A percentile compares a stretch with the other conserved stretches of the same genome.
Conservation (phyloP, 1,140 invertebrate genomes). For the Chymomyza costata region DNA sequence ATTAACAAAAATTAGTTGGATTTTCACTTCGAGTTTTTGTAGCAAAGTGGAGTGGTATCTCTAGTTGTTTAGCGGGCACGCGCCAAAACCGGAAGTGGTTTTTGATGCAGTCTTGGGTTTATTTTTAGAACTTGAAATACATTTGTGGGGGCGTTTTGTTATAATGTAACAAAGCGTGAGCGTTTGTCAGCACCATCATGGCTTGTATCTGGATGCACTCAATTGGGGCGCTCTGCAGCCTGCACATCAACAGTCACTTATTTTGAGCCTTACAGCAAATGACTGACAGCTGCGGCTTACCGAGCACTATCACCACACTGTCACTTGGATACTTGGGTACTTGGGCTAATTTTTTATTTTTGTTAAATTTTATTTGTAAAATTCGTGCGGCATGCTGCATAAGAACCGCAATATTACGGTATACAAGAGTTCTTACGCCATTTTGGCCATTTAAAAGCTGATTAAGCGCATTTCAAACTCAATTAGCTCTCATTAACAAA, state of each 20-base stretch:
- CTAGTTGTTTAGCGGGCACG: conserved; percentile 36
- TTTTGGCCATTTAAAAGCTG: conserved; percentile 46
- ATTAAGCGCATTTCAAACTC: conserved; percentile 57
- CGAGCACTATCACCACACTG: not conserved
- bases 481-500: conserved; percentile 68
- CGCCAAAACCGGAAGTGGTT: conserved; percentile 58
- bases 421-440: too few species aligned
- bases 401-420: conserved; percentile 25
- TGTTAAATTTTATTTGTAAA: conserved; percentile 62
- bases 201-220: conserved; percentile 5
- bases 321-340: conserved; percentile 7
- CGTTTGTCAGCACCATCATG: conserved; percentile 55
- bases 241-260: conserved; percentile 66
- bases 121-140: conserved; percentile 32
- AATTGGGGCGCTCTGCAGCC: conserved; percentile 50
- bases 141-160: conserved; percentile 30
- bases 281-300: conserved; percentile 55
- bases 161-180: conserved; percentile 30
- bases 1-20: conserved; percentile 61
- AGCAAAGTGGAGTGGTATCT: conserved; percentile 22
- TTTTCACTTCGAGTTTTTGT: conserved; percentile 47
- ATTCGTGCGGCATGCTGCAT: conserved; percentile 43
- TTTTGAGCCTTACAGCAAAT: conserved; percentile 35
- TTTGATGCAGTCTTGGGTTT: conserved; percentile 14
- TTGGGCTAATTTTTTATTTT: conserved; percentile 47